Percentiles rank a stretch among this genome's conserved stretches.
Conservation (phyloP, 2,113 vertebrate genomes). For the Scopus umbretta region DNA sequence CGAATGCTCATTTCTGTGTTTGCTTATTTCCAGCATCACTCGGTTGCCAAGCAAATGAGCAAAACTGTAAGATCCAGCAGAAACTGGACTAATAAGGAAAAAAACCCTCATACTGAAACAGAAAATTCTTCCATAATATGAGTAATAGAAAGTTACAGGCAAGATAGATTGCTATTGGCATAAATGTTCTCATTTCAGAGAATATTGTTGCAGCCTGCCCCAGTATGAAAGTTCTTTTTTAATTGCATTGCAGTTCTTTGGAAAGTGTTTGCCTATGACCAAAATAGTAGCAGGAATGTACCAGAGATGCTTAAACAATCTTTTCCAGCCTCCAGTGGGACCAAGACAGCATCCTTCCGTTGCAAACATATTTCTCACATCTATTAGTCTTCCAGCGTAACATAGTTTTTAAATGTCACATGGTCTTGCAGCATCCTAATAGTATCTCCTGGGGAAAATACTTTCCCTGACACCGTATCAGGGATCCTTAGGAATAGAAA, state of each 20-base stretch:
- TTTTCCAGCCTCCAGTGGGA: conserved; percentile 55
- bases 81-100: conserved; percentile 47
- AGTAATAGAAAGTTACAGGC: conserved; percentile 1
- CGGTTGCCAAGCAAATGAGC: neutral
- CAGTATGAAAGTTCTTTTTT: conserved; percentile 47
- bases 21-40: neutral
- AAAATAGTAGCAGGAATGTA: conserved; percentile 67
- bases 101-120: neutral
- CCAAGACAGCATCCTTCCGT: conserved; percentile 6
- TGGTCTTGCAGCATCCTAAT: conserved; percentile 62
- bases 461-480: conserved; percentile 42
- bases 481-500: conserved; percentile 56
- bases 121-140: neutral
- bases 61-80: conserved; percentile 9
- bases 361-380: conserved; percentile 64
- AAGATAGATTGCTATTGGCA: conserved; percentile 32
- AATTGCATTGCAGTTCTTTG: conserved; percentile 60
- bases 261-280: conserved; percentile 50
- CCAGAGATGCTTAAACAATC: conserved; percentile 51
- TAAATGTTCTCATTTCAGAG: conserved; percentile 49
- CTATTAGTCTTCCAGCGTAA: conserved; percentile 37
- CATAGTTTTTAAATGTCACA: conserved; percentile 56
- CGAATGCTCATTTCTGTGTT: conserved; percentile 4
- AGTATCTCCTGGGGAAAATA: conserved; percentile 66
- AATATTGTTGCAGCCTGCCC: conserved; percentile 12